Base-by-base conservation (phyloP, 1,140 invertebrate species). In the Hycleus cichorii region DNA sequence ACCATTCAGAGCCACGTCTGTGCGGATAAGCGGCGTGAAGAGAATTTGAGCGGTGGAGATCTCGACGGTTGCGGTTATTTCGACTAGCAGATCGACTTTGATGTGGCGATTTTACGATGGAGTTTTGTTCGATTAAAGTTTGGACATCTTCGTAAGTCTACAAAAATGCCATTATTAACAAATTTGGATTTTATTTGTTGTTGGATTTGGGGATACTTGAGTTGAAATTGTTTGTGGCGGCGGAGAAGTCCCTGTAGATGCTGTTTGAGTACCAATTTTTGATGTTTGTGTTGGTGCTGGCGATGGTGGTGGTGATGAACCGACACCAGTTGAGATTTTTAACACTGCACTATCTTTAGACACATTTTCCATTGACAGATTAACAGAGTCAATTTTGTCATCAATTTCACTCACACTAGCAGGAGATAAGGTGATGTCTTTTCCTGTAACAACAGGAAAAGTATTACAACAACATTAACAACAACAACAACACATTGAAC, bases 201-300 rank as follows among this genome's bases (percentile, higher is more conserved):
- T n/a, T 5, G 39, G 39, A 5, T 52, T 46, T 3, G 46, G 1
- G 62, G 68, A 76, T 81, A 91, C 90, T 81, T 92, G 90, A 26
- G 90, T 92, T 26, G 89, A 89, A 65, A 90, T 90, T 71, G 79
- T 89, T 75, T 92, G 90, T 5, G 90, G 90, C 39, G 89, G 88
- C 49, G 90, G 90, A 12, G 90, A 92, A 18, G 90, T 92, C 57
- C 88, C 89, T 40, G 81, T 88, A 39, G 82, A 82, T 18, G 68
- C 66, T 46, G 67, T 67, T 1, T 7, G 32, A 18, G 18, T 48
- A 59, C 54, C 11, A 56, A 61, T 65, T 26, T 58, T 58, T 49
- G n/a, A 2, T 9, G 4, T 43, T 48, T 7, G 43, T 42, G 9
- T 32, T 44, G 45, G 18, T 12, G 27, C 27, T 32, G 4, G 27